Evolutionary conservation across 2,888 invertebrate genomes (phyloP).

Genomic region (Clepsis dumicolana): DNA sequence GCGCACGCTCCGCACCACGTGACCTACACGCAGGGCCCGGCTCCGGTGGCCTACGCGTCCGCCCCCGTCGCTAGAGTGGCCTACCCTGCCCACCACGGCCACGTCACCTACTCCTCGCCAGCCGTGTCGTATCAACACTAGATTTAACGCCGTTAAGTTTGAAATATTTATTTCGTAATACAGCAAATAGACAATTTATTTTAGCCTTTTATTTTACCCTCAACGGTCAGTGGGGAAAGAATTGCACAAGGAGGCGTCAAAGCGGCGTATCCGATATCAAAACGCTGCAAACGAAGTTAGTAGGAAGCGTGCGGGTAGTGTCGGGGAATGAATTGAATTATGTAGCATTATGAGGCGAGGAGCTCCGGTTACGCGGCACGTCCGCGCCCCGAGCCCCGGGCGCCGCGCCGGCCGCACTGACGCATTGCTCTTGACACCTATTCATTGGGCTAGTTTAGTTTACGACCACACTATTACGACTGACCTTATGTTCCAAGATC

Average conservation of each 20-base stretch:
- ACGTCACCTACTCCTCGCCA: conserved; percentile 72
- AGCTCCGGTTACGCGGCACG: conserved; percentile 81
- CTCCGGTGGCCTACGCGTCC: conserved; percentile 44
- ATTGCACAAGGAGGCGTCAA: conserved; percentile 78
- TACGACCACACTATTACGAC: conserved; percentile 52
- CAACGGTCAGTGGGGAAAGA: conserved; percentile 64
- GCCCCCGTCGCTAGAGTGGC: conserved; percentile 51
- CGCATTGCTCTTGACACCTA: conserved; percentile 82
- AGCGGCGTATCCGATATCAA: conserved; percentile 84
- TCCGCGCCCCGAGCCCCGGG: conserved; percentile 58
- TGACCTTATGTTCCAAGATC: conserved; percentile 45
- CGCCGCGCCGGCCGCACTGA: conserved; percentile 62
- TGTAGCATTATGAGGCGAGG: conserved; percentile 81
- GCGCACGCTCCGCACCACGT: conserved; percentile 48
- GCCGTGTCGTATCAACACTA: conserved; percentile 77
- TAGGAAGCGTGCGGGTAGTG: conserved; percentile 83
- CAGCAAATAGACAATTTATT: conserved; percentile 56
- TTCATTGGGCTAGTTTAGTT: conserved; percentile 76
- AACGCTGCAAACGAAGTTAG: conserved; percentile 84
- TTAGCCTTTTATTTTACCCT: conserved; percentile 62
- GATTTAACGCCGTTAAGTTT: conserved; percentile 52
- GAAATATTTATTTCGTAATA: conserved; percentile 68
- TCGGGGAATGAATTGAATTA: conserved; percentile 85
- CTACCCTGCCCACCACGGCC: conserved; percentile 56
- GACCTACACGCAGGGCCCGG: not conserved